Conservation (phyloP, 2,888 invertebrate species). For the Pyrochroa serraticornis region DNA sequence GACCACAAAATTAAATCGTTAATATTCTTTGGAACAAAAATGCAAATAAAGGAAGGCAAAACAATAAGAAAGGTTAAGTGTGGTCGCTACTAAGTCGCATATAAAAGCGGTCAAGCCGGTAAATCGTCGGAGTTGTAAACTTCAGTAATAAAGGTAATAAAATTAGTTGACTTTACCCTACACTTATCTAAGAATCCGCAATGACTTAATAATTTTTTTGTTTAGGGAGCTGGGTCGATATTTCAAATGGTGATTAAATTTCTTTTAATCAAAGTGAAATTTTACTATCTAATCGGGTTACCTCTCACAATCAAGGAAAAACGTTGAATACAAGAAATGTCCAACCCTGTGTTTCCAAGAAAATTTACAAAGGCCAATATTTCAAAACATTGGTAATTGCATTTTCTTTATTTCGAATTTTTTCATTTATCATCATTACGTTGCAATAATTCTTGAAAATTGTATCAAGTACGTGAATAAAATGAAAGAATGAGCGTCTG, state of each 20-base stretch:
- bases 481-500: conserved; percentile 4
- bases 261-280: not conserved
- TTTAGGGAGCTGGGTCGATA: conserved; percentile 11
- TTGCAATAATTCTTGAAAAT: conserved; percentile 21
- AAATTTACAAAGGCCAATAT: conserved; percentile 2
- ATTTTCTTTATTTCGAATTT: conserved; percentile 15
- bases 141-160: conserved; percentile 20
- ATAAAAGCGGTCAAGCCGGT: conserved; percentile 20
- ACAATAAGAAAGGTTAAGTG: not conserved
- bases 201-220: conserved; percentile 20
- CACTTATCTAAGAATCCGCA: conserved; percentile 15
- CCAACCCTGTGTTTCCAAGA: not conserved
- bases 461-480: conserved; percentile 17
- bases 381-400: conserved; percentile 19
- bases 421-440: conserved; percentile 25
- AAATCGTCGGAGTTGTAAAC: conserved; percentile 21
- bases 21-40: not conserved
- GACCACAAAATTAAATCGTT: not conserved
- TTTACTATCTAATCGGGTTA: not conserved
- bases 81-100: not conserved
- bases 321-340: not conserved
- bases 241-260: conserved; percentile 17
- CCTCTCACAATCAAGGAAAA: no score
- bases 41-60: conserved; percentile 3
- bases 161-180: conserved; percentile 17